Percentiles rank a stretch among this genome's conserved stretches.
Conservation (phyloP, 2,113 vertebrate species). For the Leucopternis melanops region DNA sequence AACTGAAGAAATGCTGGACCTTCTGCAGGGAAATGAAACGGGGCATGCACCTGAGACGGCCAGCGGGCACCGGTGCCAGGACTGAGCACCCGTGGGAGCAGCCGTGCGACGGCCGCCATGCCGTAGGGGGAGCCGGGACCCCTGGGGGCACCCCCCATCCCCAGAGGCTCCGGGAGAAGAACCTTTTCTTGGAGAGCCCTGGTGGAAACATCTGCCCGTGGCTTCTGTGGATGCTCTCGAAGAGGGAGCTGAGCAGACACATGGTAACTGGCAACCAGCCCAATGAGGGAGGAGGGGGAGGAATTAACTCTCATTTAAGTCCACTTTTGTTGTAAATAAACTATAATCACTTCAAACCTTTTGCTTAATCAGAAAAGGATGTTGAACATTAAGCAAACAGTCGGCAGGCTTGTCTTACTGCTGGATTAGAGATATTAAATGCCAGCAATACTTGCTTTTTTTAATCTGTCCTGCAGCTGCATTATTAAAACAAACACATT, state of each 20-base stretch:
- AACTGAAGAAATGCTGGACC: background rate
- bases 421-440: conserved; percentile 54
- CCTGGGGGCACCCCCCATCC: background rate
- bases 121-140: background rate
- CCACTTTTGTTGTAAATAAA: conserved; percentile 70
- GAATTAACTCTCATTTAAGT: conserved; percentile 67
- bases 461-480: conserved; percentile 57
- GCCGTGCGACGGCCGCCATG: fast-evolving
- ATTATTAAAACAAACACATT: conserved; percentile 63
- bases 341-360: conserved; percentile 70
- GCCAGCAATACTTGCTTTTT: conserved; percentile 8
- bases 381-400: conserved; percentile 51
- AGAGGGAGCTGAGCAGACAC: conserved; percentile 34
- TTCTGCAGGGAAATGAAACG: background rate
- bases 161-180: background rate
- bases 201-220: background rate
- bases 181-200: background rate
- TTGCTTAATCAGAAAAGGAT: conserved; percentile 68
- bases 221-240: conserved; percentile 25
- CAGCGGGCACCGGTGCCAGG: background rate
- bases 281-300: conserved; percentile 35
- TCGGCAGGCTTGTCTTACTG: conserved; percentile 45
- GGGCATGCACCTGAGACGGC: background rate
- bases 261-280: conserved; percentile 18
- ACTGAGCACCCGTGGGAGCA: background rate